A percentile compares a stretch with the other conserved stretches of the same genome.
These are phyloP conservation scores for Sylvilagus floridanus DNA, from an alignment of 2,797 vertebrate species.

Conservation along the genomic window DNA sequence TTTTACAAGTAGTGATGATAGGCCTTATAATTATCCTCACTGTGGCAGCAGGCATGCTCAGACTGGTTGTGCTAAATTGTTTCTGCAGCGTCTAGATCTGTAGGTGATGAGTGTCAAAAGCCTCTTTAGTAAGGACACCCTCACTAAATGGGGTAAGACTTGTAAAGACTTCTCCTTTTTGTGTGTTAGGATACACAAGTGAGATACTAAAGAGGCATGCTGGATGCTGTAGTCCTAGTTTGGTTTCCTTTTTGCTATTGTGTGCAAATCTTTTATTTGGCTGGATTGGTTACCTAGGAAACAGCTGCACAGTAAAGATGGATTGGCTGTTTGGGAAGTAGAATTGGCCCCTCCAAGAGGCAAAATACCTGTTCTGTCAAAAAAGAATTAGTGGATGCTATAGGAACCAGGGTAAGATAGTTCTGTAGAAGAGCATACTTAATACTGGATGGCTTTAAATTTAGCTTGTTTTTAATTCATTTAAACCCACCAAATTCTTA, in stretches of 20 bases:
- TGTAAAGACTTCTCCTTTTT: not conserved
- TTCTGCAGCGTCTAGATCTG: not conserved
- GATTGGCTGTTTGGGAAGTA: conserved; percentile 48
- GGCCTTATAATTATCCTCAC: not conserved
- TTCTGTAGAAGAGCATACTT: not conserved
- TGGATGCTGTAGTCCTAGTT: conserved; percentile 59
- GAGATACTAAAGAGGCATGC: conserved; percentile 69
- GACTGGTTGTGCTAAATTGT: not conserved
- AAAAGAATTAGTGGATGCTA: conserved; percentile 58
- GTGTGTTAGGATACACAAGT: conserved; percentile 74
- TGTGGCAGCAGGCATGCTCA: conserved; percentile 37
- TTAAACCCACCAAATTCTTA: conserved; percentile 35
- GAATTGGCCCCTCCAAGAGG: conserved; percentile 44
- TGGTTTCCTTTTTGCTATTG: conserved; percentile 75
- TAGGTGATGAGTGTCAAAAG: conserved; percentile 10
- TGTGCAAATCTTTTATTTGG: conserved; percentile 76
- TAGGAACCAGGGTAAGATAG: not conserved
- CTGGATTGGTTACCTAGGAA: conserved; percentile 85
- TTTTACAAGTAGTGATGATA: not conserved
- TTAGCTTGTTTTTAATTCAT: conserved; percentile 48
- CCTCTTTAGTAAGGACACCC: not conserved
- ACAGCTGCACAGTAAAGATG: conserved; percentile 75
- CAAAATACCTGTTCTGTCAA: conserved; percentile 68
- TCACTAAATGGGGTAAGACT: not conserved
- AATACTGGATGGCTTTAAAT: conserved; percentile 28